phyloP scores from a whole-genome alignment of 2,888 invertebrate genomes.

The Anagyrus pseudococci region DNA sequence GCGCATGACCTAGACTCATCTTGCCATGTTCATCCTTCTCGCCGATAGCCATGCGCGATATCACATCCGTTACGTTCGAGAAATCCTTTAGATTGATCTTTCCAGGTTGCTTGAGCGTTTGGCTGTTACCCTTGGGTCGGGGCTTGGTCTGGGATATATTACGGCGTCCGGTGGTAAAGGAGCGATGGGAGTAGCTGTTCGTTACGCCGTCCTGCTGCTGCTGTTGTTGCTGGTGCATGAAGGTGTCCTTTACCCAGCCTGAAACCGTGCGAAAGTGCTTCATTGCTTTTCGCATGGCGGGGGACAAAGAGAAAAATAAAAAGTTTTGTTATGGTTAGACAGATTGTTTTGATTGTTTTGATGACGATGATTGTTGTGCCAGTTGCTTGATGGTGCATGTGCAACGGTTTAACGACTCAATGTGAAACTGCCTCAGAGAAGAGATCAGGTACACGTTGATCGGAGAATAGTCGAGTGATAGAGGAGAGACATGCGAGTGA shows the following conservation, averaged over 20 bases:
- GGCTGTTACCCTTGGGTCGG: slow-evolving; percentile 73
- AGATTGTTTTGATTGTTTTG: background rate
- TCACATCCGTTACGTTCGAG: slow-evolving; percentile 86
- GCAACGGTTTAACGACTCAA: no score
- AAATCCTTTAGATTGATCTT: slow-evolving; percentile 90
- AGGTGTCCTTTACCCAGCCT: slow-evolving; percentile 67
- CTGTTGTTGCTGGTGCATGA: slow-evolving; percentile 57
- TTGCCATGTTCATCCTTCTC: slow-evolving; percentile 60
- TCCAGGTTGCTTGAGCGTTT: slow-evolving; percentile 82
- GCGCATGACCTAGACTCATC: slow-evolving; percentile 68
- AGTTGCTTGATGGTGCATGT: background rate
- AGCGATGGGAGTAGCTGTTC: slow-evolving; percentile 73
- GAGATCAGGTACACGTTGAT: no score
- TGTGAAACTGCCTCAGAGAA: no score
- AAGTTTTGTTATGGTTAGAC: background rate
- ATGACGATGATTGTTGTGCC: background rate
- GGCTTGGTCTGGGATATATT: slow-evolving; percentile 68
- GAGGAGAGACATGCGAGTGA: background rate
- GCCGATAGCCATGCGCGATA: slow-evolving; percentile 71
- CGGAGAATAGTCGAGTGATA: background rate
- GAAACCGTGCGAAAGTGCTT: slow-evolving; percentile 40
- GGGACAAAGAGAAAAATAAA: background rate
- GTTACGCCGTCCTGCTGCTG: slow-evolving; percentile 62
- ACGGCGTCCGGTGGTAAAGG: slow-evolving; percentile 75
- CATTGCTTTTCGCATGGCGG: slow-evolving; percentile 39